phyloP scores from a whole-genome alignment of 2,888 invertebrate genomes.

The Podabrus alpinus region DNA sequence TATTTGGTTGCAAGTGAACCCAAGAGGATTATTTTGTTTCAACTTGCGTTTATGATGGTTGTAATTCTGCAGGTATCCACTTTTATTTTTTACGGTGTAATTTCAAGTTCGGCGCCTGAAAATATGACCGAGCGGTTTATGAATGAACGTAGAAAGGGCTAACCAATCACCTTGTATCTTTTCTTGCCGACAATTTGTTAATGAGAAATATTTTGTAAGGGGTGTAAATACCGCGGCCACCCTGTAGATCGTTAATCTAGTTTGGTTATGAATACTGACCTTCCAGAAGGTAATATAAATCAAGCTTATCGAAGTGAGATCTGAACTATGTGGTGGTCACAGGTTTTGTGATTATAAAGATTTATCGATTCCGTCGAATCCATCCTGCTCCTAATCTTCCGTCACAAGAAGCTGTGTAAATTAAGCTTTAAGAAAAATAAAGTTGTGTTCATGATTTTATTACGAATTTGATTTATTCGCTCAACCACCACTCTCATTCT shows the following conservation, averaged over 20 bases:
- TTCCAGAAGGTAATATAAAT: background rate
- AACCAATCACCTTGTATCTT: too few relatives aligned
- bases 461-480: conserved; percentile 32
- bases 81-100: background rate
- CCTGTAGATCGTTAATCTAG: background rate
- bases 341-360: background rate
- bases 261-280: background rate
- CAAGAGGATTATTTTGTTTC: background rate
- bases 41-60: background rate
- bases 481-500: conserved; percentile 34
- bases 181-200: too few relatives aligned
- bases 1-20: background rate
- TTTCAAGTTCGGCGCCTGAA: too few relatives aligned
- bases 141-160: too few relatives aligned
- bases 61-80: background rate
- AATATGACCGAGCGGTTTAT: too few relatives aligned
- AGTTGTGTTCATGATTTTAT: conserved; percentile 17
- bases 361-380: background rate
- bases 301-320: background rate
- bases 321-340: background rate
- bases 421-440: background rate
- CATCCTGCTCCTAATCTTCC: background rate
- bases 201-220: background rate
- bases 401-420: background rate
- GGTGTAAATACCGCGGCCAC: background rate